Percentiles rank a stretch among this genome's conserved stretches.
These are phyloP conservation scores for Dynastes grantii DNA, from an alignment of 2,888 invertebrate species.

Conservation along the genomic window DNA sequence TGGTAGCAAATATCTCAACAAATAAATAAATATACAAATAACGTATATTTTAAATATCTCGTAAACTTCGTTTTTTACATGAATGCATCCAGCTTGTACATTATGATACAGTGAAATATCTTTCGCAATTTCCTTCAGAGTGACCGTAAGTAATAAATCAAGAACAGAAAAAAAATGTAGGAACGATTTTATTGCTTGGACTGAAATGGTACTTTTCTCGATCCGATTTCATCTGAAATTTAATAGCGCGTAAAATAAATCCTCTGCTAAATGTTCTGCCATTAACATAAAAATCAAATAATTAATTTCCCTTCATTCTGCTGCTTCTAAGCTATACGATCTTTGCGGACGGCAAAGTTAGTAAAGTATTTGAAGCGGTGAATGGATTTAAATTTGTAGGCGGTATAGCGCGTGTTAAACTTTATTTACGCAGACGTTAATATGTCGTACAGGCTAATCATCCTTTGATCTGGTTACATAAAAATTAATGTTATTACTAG, in stretches of 20 bases:
- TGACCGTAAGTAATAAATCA: conserved; percentile 3
- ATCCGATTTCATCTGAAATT: neutral
- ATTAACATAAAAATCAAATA: conserved; percentile 8
- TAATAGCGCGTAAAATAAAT: conserved; percentile 4
- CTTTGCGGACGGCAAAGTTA: neutral
- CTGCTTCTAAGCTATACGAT: too few relatives aligned
- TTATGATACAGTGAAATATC: neutral
- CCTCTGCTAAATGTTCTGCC: neutral
- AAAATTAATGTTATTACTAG: neutral
- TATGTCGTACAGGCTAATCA: too few relatives aligned
- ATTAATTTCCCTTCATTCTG: neutral
- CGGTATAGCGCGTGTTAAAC: too few relatives aligned
- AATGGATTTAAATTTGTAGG: too few relatives aligned
- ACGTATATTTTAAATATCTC: neutral
- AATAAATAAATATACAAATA: neutral
- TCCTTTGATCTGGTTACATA: neutral
- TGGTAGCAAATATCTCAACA: too few relatives aligned
- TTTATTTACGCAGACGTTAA: too few relatives aligned
- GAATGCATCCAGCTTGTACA: neutral
- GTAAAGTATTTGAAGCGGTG: too few relatives aligned
- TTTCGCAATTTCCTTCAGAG: neutral
- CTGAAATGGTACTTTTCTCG: conserved; percentile 5
- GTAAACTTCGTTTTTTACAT: neutral
- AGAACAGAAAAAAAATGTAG: neutral
- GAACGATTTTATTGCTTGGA: conserved; percentile 1